Conservation (phyloP, 2,113 vertebrate species). For the Dermatemys mawii region DNA sequence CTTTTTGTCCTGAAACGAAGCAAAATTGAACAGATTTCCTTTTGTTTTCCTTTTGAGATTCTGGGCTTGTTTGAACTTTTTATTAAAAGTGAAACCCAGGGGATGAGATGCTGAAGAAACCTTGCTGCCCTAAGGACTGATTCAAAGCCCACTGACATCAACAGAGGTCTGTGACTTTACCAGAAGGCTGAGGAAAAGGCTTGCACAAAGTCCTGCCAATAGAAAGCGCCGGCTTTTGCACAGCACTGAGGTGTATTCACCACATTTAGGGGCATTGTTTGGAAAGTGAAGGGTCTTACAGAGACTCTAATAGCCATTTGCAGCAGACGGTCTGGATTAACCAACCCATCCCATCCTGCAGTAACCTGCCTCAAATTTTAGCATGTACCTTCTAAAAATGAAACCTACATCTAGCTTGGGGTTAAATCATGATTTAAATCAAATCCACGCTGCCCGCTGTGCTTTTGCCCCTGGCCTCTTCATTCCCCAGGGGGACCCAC, state of each 20-base stretch:
- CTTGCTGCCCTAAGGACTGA: background rate
- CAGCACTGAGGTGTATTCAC: background rate
- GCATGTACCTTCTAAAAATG: too few relatives aligned
- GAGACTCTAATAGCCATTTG: too few relatives aligned
- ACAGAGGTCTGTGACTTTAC: background rate
- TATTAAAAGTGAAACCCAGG: background rate
- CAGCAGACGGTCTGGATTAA: background rate
- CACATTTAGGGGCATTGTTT: background rate
- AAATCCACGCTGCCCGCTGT: too few relatives aligned
- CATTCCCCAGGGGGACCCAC: too few relatives aligned
- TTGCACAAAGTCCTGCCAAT: background rate
- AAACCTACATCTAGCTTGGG: too few relatives aligned
- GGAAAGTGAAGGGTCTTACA: background rate
- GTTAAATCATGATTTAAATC: too few relatives aligned
- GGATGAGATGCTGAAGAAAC: background rate
- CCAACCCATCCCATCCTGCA: background rate
- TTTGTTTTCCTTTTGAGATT: too few relatives aligned
- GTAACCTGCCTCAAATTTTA: too few relatives aligned
- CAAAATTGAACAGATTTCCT: background rate
- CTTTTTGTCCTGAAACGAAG: background rate
- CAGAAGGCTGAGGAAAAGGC: background rate
- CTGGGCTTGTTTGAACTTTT: background rate
- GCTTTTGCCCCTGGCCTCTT: too few relatives aligned
- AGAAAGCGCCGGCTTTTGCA: background rate
- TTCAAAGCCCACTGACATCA: background rate